These are phyloP conservation scores for Phalangium opilio DNA, from an alignment of 2,888 invertebrate species.

Conservation along the genomic window DNA sequence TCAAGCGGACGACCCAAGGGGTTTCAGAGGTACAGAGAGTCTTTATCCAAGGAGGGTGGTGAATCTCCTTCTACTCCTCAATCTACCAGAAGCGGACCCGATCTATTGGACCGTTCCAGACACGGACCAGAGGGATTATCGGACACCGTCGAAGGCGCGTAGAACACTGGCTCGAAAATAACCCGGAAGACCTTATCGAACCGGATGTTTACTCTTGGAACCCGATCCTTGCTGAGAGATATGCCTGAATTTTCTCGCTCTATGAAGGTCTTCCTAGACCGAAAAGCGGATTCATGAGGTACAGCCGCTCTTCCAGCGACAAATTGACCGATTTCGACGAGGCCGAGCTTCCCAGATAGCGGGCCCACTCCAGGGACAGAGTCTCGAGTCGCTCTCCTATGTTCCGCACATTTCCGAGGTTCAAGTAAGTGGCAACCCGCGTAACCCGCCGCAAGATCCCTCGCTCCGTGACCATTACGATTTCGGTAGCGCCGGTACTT, in stretches of 20 bases:
- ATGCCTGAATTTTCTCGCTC: no score
- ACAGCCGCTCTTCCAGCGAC: conserved; percentile 14
- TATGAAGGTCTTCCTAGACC: no score
- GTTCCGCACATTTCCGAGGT: neutral
- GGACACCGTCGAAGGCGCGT: conserved; percentile 17
- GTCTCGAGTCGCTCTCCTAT: neutral
- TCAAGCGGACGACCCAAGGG: neutral
- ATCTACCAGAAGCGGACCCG: conserved; percentile 4
- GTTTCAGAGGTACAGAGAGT: neutral
- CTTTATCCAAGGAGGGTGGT: no score
- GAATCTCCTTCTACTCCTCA: conserved; percentile 6
- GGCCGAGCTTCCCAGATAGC: no score
- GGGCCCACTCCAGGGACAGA: neutral
- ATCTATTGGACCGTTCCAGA: neutral
- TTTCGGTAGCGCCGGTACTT: neutral
- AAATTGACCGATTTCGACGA: conserved; percentile 9
- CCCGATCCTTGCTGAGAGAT: no score
- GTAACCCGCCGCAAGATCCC: neutral
- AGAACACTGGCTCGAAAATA: conserved; percentile 17
- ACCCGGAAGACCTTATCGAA: no score
- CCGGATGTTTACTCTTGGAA: no score
- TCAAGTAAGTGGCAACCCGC: neutral
- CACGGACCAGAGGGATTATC: conserved; percentile 10
- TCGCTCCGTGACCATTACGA: no score
- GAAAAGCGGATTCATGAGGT: conserved; percentile 9